These are phyloP conservation scores for Maniola jurtina DNA, from an alignment of 1,140 invertebrate genomes.

Conservation along the genomic window DNA sequence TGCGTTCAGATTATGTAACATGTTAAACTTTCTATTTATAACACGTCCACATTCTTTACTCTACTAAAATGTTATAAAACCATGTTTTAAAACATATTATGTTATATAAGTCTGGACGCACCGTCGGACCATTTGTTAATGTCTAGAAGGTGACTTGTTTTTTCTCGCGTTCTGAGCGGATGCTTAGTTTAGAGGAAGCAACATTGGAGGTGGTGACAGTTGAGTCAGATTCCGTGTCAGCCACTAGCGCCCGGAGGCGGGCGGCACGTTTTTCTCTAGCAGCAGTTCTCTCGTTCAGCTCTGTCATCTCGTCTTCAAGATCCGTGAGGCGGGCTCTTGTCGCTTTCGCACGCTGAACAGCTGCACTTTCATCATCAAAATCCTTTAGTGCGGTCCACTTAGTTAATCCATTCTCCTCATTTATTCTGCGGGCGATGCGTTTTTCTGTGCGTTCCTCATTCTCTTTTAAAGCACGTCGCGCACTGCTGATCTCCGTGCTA, in stretches of 20 bases:
- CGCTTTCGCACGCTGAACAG: conserved; percentile 60
- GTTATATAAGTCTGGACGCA: background rate
- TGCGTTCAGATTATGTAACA: no score
- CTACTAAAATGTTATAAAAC: no score
- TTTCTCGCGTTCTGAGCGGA: conserved; percentile 67
- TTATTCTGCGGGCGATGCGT: conserved; percentile 67
- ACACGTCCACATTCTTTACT: no score
- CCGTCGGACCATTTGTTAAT: conserved; percentile 11
- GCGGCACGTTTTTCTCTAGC: conserved; percentile 80
- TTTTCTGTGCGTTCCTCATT: conserved; percentile 77
- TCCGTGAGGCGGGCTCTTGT: conserved; percentile 79
- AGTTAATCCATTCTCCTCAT: conserved; percentile 70
- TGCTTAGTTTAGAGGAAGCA: conserved; percentile 55
- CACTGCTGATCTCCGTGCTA: conserved; percentile 59
- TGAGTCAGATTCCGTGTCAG: conserved; percentile 74
- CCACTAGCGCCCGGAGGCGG: conserved; percentile 79
- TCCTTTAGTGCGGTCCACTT: conserved; percentile 78
- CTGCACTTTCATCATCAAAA: conserved; percentile 62
- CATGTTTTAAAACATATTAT: background rate
- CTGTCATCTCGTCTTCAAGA: conserved; percentile 81
- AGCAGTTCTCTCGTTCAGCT: conserved; percentile 78
- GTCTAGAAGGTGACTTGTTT: conserved; percentile 74
- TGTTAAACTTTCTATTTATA: no score
- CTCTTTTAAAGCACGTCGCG: conserved; percentile 68
- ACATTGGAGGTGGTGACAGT: conserved; percentile 42